Percentiles rank a stretch among this genome's conserved stretches.
Evolutionary conservation across 2,888 invertebrate genomes (phyloP).

Genomic region (Cerceris ruficornis): DNA sequence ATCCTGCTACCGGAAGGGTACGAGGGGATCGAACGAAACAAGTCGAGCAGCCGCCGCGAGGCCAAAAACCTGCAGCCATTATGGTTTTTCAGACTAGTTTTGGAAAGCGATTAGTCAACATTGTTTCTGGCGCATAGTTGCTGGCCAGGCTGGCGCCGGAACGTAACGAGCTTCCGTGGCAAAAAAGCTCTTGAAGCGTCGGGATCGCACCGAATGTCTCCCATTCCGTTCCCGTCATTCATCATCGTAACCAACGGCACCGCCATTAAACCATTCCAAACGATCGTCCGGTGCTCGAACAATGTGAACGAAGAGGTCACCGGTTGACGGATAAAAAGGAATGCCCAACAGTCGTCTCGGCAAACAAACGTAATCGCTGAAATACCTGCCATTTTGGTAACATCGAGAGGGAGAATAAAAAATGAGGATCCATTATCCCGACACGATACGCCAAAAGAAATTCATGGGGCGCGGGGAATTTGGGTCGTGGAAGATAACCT

Average conservation of each 20-base stretch:
- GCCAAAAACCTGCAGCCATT: constrained; percentile 64
- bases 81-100: constrained; percentile 61
- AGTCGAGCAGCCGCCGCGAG: constrained; percentile 47
- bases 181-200: constrained; percentile 64
- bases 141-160: constrained; percentile 72
- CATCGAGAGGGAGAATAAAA: not conserved
- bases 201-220: constrained; percentile 62
- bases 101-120: constrained; percentile 73
- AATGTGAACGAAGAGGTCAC: constrained; percentile 29
- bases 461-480: not conserved
- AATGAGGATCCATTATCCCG: not conserved
- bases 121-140: constrained; percentile 63
- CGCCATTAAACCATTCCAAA: constrained; percentile 56
- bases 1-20: not conserved
- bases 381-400: not conserved
- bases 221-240: constrained; percentile 63
- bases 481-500: constrained; percentile 7
- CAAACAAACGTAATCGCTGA: not conserved
- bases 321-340: not conserved
- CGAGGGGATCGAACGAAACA: constrained; percentile 25
- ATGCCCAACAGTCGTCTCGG: not conserved
- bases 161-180: constrained; percentile 68
- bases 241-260: constrained; percentile 62
- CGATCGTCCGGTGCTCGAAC: constrained; percentile 47
- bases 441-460: not conserved